A percentile compares a stretch with the other conserved stretches of the same genome.
These are phyloP conservation scores for Xiphorhynchus elegans DNA, from an alignment of 2,113 vertebrate genomes.

Conservation along the genomic window DNA sequence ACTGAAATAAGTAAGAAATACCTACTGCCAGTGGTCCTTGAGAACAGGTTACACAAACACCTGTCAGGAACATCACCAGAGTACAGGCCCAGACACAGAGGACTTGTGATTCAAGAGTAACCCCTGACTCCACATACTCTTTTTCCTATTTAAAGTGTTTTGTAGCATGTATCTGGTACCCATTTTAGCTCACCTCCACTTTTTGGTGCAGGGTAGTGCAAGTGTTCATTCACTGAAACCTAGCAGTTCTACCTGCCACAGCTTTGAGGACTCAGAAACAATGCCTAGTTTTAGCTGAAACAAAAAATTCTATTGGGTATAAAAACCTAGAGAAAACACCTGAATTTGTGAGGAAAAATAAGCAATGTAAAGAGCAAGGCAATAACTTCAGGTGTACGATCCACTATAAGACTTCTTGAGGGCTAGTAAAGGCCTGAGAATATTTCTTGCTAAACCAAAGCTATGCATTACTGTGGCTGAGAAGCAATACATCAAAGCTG, in stretches of 20 bases:
- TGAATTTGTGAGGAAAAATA: background rate
- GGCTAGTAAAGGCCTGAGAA: background rate
- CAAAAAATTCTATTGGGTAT: background rate
- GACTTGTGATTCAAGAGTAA: background rate
- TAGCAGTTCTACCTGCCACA: background rate
- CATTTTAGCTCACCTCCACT: background rate
- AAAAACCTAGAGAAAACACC: background rate
- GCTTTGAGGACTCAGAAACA: background rate
- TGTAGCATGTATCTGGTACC: background rate
- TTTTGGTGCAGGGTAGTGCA: background rate
- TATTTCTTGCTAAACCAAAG: background rate
- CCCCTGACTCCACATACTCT: background rate
- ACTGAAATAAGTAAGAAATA: background rate
- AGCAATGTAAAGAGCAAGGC: background rate
- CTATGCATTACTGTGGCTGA: background rate
- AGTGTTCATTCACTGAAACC: background rate
- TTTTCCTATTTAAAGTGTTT: background rate
- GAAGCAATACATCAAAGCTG: background rate
- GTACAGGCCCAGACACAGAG: background rate
- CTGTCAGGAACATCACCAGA: background rate
- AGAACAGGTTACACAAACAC: background rate
- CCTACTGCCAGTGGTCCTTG: background rate
- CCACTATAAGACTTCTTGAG: background rate
- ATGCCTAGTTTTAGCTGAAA: background rate
- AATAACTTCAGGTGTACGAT: background rate